phyloP scores from a whole-genome alignment of 2,113 vertebrate species.

The Osmerus mordax region DNA sequence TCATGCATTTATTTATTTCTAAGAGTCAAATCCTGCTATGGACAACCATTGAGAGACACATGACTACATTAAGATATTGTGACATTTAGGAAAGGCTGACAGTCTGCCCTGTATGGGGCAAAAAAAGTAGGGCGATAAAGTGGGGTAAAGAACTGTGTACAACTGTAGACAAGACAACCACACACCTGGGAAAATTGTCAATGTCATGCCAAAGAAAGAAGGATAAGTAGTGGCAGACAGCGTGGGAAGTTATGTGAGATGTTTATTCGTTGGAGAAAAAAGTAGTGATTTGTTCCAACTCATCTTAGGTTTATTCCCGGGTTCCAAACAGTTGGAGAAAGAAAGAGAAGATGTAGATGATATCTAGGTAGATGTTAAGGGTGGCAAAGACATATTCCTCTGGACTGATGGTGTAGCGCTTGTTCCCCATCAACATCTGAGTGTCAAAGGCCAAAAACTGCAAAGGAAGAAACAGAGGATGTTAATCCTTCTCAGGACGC shows the following conservation, averaged over 20 bases:
- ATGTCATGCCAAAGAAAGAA: constrained; percentile 41
- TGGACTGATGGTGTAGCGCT: constrained; percentile 81
- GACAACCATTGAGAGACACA: too few relatives aligned
- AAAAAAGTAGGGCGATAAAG: too few relatives aligned
- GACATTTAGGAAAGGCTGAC: too few relatives aligned
- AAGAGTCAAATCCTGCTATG: too few relatives aligned
- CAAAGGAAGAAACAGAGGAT: constrained; percentile 27
- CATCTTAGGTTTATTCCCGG: constrained; percentile 69
- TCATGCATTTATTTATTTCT: constrained; percentile 41
- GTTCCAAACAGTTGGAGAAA: constrained; percentile 89
- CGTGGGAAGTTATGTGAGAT: constrained; percentile 2
- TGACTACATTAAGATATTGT: too few relatives aligned
- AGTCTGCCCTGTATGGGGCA: too few relatives aligned
- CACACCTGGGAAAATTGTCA: constrained; percentile 7
- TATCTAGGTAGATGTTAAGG: constrained; percentile 92
- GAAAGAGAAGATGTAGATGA: constrained; percentile 93
- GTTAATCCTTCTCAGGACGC: background rate
- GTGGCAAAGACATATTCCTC: constrained; percentile 94
- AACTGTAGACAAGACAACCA: constrained; percentile 17
- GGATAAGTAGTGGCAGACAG: constrained; percentile 11
- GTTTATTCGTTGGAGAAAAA: background rate
- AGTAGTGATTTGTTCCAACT: background rate
- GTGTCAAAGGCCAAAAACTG: constrained; percentile 94
- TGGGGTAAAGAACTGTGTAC: background rate
- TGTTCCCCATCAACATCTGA: constrained; percentile 89